Evolutionary conservation across 2,888 invertebrate species (phyloP).

Genomic region (Sepioteuthis lessoniana): DNA sequence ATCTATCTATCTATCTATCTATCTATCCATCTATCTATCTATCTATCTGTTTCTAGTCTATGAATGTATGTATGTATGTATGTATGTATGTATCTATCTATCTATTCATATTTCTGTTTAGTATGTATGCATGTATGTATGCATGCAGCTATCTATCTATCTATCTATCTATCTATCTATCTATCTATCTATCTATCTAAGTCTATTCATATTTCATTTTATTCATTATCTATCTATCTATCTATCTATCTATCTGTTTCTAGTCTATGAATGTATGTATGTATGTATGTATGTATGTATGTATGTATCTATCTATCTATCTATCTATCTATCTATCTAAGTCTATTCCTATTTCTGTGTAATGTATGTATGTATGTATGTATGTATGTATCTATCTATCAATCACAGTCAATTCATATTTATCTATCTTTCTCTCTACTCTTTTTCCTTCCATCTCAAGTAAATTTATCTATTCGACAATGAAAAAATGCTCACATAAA

Average conservation of each 20-base stretch:
- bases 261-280: too few relatives aligned
- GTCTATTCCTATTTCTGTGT: not conserved
- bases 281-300: too few relatives aligned
- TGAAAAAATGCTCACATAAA: too few relatives aligned
- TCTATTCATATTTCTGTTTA: too few relatives aligned
- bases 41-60: too few relatives aligned
- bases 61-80: too few relatives aligned
- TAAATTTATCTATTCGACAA: not conserved
- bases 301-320: not conserved
- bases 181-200: not conserved
- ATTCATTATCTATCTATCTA: not conserved
- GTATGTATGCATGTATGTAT: too few relatives aligned
- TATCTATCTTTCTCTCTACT: not conserved
- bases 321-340: not conserved
- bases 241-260: not conserved
- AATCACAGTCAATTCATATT: too few relatives aligned
- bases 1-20: not conserved
- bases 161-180: not conserved
- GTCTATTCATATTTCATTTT: not conserved
- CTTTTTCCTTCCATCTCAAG: too few relatives aligned
- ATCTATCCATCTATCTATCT: too few relatives aligned
- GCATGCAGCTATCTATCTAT: not conserved
- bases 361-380: too few relatives aligned
- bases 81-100: too few relatives aligned
- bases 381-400: conserved; percentile 8